Percentiles rank a stretch among this genome's conserved stretches.
Conservation (phyloP, 2,113 vertebrate species). For the Triplophysa rosa region DNA sequence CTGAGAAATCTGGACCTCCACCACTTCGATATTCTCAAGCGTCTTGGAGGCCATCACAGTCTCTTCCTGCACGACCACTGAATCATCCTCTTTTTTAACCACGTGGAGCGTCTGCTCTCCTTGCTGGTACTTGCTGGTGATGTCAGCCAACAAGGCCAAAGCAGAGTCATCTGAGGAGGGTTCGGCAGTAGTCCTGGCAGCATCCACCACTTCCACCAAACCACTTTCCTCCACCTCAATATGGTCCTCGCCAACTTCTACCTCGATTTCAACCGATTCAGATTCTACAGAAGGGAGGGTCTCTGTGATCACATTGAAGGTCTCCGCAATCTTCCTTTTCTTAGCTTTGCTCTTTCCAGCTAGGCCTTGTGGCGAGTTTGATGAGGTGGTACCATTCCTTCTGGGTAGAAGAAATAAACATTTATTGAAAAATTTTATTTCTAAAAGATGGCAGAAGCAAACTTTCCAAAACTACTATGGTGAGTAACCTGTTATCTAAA, state of each 20-base stretch:
- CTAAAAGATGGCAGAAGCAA: background rate
- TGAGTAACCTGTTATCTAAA: slow-evolving; percentile 78
- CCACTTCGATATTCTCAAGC: slow-evolving; percentile 92
- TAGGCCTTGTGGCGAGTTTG: slow-evolving; percentile 64
- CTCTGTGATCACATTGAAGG: slow-evolving; percentile 90
- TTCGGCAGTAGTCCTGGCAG: slow-evolving; percentile 77
- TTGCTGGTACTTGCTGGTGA: slow-evolving; percentile 97
- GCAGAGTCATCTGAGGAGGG: slow-evolving; percentile 89
- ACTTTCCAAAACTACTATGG: background rate
- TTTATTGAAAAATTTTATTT: background rate
- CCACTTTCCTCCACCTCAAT: slow-evolving; percentile 82
- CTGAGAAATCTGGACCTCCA: slow-evolving; percentile 98
- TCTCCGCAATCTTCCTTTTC: slow-evolving; percentile 91
- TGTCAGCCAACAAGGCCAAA: slow-evolving; percentile 92
- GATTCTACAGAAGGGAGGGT: slow-evolving; percentile 81
- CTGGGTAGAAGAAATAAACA: slow-evolving; percentile 61
- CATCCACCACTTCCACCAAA: slow-evolving; percentile 82
- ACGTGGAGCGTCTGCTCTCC: slow-evolving; percentile 74
- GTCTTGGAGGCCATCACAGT: slow-evolving; percentile 84
- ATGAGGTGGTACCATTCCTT: slow-evolving; percentile 77
- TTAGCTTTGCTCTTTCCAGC: slow-evolving; percentile 76
- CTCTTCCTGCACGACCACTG: slow-evolving; percentile 81
- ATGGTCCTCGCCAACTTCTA: slow-evolving; percentile 82
- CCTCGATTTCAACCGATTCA: slow-evolving; percentile 87
- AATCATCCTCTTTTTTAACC: slow-evolving; percentile 64